Base-by-base conservation (phyloP, 1,140 invertebrate genomes). In the Drosophila obscura region DNA sequence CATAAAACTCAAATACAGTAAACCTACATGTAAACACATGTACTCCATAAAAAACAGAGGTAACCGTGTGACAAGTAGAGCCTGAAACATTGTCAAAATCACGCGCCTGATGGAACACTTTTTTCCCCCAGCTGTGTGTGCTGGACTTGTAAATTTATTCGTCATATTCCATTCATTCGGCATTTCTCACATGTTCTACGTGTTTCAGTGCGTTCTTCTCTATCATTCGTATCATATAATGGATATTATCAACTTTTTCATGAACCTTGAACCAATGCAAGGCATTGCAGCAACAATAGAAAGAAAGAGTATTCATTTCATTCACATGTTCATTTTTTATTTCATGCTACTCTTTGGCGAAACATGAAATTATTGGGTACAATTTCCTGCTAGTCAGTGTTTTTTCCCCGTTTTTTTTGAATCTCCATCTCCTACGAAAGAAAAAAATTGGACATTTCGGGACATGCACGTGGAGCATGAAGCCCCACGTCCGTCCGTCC, bases 61-160 rank as follows among this genome's bases (percentile, higher is more conserved):
- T 43, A 58, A 68, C 16, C 7, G 16, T 22, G 64, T 7, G 35
- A 39, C 35, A 5, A 13, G 19, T 13, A 13, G n/a, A 3, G 39
- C 45, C 52, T 43, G 75, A 66, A 77, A 78, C 74, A 75, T 68
- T 82, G 82, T 87, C 73, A 82, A 87, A 87, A 87, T 87, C 82
- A 87, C 82, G 82, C 79, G 83, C 82, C 74, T 85, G 77, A 69
- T 73, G 78, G 45, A 49, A 2, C 50, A 68, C 63, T 43, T 59
- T 66, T 74, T 49, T 35, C 22, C 3, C 22, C 22, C 26, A 56
- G 57, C 11, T 45, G 22, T 51, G 24, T 11, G 35, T 51, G 46
- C 22, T 57, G 51, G 51, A 52, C 60, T 84, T 80, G 80, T 80
- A 80, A 73, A 80, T 84, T 73, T 83, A 77, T 84, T 84, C 73